These are phyloP conservation scores for Eumaeus atala DNA, from an alignment of 1,140 invertebrate genomes.

Conservation along the genomic window DNA sequence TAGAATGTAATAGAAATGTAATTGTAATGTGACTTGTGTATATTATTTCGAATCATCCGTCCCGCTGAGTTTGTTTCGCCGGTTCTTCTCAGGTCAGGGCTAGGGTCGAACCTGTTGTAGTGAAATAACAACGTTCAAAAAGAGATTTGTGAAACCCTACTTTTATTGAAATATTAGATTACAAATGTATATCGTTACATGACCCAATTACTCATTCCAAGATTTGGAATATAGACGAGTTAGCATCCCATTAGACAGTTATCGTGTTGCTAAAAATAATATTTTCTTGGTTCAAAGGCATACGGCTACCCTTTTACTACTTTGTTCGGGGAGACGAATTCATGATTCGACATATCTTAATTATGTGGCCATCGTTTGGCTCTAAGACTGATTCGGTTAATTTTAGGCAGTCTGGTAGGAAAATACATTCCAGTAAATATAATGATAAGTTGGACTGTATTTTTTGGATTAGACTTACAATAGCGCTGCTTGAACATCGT, in stretches of 20 bases:
- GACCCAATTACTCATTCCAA: constrained; percentile 10
- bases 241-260: constrained; percentile 15
- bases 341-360: constrained; percentile 31
- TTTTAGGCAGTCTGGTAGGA: constrained; percentile 30
- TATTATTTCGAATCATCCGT: no score
- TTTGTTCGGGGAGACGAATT: constrained; percentile 24
- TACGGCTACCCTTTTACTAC: constrained; percentile 19
- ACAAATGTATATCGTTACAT: no score
- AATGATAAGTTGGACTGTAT: constrained; percentile 27
- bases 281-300: constrained; percentile 18
- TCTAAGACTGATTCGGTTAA: constrained; percentile 30
- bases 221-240: constrained; percentile 29
- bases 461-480: constrained; percentile 24
- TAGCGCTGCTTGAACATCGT: no score
- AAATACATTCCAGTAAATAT: constrained; percentile 21
- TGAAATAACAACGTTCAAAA: no score
- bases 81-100: no score
- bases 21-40: no score
- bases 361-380: constrained; percentile 30
- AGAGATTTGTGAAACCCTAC: no score
- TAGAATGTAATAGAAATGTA: no score
- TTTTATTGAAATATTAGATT: no score
- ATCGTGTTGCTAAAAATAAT: constrained; percentile 20
- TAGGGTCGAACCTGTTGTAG: no score
- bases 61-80: no score